Evolutionary conservation across 2,797 vertebrate species (phyloP), one percentile per base, ranked within the genome.

Genomic region (Chaetophractus vellerosus): DNA sequence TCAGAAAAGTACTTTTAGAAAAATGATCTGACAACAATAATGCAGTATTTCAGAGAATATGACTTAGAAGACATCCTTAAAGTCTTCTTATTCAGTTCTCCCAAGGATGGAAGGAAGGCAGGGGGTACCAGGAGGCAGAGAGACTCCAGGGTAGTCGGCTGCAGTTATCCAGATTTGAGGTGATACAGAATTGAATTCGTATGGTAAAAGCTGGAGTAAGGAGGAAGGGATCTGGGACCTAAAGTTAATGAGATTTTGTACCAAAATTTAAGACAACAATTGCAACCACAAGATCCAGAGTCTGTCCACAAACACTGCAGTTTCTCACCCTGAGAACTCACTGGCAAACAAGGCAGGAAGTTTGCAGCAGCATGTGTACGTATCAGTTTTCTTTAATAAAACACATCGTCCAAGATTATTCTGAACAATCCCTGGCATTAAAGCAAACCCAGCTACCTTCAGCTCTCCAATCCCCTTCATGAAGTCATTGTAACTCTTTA

Each of bases 21-120:
- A 96, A 90, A 89, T 74, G 92, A 96, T 7, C 59, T 87, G 59
- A 63, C 69, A 85, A 64, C 63, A 82, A 68, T 55, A 72, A 80
- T 48, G 21, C 23, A 72, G 16, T 52, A 50, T 52, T 82, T 88
- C 59, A 83, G 14, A 92, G 59, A 86, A 50, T 16, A 1, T 19
- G 33, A 86, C 19, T 18, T 91, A 24, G 33, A 87, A 50, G 55
- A 28, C 11, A 33, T 63, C 59, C 78, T 69, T 24, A 64, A 55
- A 74, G 63, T 45, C 83, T 72, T 78, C 26, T 48, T 18, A 74
- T 48, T 76, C 55, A 57, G 14, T 9, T 33, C 50, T 45, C 31
- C 18, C 31, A 52, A 33, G 72, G 55, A 75, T 15, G 5, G 24
- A 76, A 45, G 10, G 38, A 33, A 80, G 3, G 11, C 41, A 45